Conservation (phyloP, 2,797 vertebrate genomes). For the Ctenosaura bakeri region DNA sequence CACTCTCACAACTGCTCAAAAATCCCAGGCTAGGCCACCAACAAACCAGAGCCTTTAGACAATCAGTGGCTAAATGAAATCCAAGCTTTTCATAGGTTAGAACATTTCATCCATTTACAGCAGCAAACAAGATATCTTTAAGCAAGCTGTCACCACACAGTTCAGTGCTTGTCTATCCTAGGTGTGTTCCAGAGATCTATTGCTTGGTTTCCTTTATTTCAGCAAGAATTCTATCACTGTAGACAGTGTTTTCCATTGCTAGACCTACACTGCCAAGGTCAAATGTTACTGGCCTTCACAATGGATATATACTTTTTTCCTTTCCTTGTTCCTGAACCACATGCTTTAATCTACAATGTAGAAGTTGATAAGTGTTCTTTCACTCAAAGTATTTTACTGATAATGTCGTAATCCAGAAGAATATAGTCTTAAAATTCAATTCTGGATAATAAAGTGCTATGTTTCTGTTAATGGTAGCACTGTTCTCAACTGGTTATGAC, state of each 20-base stretch:
- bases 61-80: too few species aligned
- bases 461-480: neutral
- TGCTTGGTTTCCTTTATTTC: conserved; percentile 27
- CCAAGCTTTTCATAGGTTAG: neutral
- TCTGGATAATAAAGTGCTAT: neutral
- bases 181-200: conserved; percentile 1
- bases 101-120: neutral
- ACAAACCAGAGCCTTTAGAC: neutral
- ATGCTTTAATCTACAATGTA: neutral
- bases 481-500: neutral
- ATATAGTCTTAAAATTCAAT: neutral
- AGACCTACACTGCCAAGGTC: neutral
- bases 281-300: neutral
- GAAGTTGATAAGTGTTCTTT: neutral
- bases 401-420: neutral
- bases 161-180: neutral
- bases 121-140: neutral
- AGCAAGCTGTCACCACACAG: neutral
- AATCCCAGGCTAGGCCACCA: neutral
- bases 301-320: conserved; percentile 3
- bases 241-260: neutral
- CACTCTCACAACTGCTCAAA: neutral
- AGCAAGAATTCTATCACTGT: conserved; percentile 12
- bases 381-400: neutral
- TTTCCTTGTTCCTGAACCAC: conserved; percentile 8